Base-by-base conservation (phyloP, 2,888 invertebrate species). In the Plemyria rubiginata region DNA sequence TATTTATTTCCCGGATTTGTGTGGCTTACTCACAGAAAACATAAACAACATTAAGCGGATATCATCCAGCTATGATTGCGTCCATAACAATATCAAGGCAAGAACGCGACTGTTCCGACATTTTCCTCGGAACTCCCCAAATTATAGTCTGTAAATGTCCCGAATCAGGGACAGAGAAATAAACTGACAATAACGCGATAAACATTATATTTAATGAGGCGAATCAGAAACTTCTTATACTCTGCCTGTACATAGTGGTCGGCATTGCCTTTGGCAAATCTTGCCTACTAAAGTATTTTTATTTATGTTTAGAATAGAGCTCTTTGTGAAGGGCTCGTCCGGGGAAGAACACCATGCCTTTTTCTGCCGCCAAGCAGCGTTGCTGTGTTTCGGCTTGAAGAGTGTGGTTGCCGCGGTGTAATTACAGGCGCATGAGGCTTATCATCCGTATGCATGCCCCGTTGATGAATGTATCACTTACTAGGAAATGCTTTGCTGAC, bases 111-210 rank as follows among this genome's bases (percentile, higher is more conserved):
- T 29, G 15, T 9, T 29, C 29, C 32, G 28, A 22, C 60, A 60
- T 65, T 70, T 38, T 64, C 65, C 58, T 60, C 58, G 53, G 38
- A 61, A 56, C 54, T 53, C 57, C 63, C 66, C 53, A 64, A 69
- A 52, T 58, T 58, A 59, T 29, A 12, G 43, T 59, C 45, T 28
- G 54, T 50, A 68, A 72, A 65, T 74, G 73, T 64, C 38, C 22
- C 52, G 66, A 67, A 71, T 72, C 64, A 61, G 66, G 71, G 60
- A 55, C 66, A 70, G 63, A 68, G 52, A 67, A 70, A 72, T 71
- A 73, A 74, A 70, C 62, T 66, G 64, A 66, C 68, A 70, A 65
- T 68, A 66, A 51, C 65, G 62, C 28, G 60, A 69, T 66, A 72
- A 74, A 69, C 57, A 61, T 62, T 68, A 51, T 41, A 65, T 62